These are phyloP conservation scores for Hemiscyllium ocellatum DNA, from an alignment of 2,113 vertebrate species.

Conservation along the genomic window DNA sequence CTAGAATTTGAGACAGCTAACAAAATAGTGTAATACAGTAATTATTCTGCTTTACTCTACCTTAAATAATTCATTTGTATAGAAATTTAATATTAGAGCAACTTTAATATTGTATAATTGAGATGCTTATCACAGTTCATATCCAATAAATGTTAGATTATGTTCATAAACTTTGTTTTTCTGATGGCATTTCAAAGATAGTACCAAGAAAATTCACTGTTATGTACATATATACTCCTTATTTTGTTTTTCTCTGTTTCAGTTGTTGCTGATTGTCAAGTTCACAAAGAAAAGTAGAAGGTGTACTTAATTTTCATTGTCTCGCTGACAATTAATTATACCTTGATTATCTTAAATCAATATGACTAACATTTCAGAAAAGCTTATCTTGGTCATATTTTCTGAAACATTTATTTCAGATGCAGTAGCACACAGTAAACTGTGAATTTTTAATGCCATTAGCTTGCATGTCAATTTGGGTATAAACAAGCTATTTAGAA, in stretches of 20 bases:
- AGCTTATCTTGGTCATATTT: background rate
- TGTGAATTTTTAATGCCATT: background rate
- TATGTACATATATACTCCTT: background rate
- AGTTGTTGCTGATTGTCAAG: background rate
- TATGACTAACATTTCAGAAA: background rate
- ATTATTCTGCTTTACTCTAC: background rate
- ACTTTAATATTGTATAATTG: constrained; percentile 9
- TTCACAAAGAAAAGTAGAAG: background rate
- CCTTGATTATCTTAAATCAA: background rate
- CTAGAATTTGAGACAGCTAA: background rate
- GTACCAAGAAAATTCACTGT: background rate
- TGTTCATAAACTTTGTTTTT: background rate
- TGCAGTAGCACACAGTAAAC: background rate
- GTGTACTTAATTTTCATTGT: background rate
- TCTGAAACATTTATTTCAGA: no score
- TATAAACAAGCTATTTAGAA: background rate
- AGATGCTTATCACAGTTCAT: background rate
- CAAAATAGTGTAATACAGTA: background rate
- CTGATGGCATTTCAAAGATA: background rate
- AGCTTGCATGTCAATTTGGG: background rate
- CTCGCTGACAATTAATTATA: background rate
- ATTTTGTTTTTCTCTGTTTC: background rate
- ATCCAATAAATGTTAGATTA: background rate
- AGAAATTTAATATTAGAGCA: background rate
- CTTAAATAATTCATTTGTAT: background rate